Conservation (phyloP, 2,113 vertebrate species). For the Phycodurus eques region DNA sequence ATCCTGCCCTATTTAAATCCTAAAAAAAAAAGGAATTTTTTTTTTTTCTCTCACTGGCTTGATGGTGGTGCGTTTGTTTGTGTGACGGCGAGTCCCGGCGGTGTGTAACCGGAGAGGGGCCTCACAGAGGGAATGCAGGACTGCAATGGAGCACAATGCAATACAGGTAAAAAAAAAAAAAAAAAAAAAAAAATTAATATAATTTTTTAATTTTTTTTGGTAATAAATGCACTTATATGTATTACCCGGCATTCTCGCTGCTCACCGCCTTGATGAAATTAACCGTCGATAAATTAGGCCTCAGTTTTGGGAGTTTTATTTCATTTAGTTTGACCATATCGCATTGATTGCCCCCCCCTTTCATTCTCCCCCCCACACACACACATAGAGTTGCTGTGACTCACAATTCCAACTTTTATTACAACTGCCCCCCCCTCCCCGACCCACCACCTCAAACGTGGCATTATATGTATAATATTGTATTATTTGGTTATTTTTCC, state of each 20-base stretch:
- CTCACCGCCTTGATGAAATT: slow-evolving; percentile 23
- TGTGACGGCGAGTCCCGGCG: slow-evolving; percentile 77
- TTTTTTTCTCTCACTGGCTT: slow-evolving; percentile 26
- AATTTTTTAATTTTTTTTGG: slow-evolving; percentile 22
- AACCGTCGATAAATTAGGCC: slow-evolving; percentile 8
- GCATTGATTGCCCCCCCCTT: slow-evolving; percentile 67
- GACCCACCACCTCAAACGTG: neutral
- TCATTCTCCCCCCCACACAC: slow-evolving; percentile 24
- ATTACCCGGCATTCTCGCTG: neutral
- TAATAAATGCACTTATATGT: slow-evolving; percentile 24
- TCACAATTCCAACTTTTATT: slow-evolving; percentile 69
- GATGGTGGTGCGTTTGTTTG: slow-evolving; percentile 69
- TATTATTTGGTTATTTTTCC: neutral
- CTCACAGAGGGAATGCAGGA: slow-evolving; percentile 78
- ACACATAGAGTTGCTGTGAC: slow-evolving; percentile 48
- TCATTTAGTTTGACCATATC: slow-evolving; percentile 47
- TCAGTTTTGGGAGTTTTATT: slow-evolving; percentile 15
- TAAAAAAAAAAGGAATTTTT: slow-evolving; percentile 3
- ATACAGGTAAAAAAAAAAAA: slow-evolving; percentile 73
- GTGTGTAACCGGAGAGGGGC: slow-evolving; percentile 79
- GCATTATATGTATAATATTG: slow-evolving; percentile 26
- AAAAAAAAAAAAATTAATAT: slow-evolving; percentile 40
- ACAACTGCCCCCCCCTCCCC: slow-evolving; percentile 5
- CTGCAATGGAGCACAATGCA: slow-evolving; percentile 81
- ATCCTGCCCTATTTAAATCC: slow-evolving; percentile 65